Conservation (phyloP, 2,797 vertebrate genomes). For the Acipenser ruthenus region DNA sequence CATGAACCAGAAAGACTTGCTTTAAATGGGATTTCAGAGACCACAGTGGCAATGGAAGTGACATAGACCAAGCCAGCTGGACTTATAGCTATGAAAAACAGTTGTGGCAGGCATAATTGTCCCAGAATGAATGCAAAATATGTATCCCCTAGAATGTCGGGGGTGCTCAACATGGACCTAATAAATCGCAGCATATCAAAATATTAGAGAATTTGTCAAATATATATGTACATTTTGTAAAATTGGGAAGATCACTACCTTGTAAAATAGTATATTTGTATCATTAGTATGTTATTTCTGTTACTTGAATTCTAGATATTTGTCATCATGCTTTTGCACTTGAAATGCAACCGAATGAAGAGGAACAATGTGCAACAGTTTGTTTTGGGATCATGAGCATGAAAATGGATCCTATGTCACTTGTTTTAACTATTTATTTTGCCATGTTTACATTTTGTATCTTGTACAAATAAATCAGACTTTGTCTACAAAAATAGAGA, state of each 20-base stretch:
- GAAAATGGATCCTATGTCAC: slow-evolving; percentile 82
- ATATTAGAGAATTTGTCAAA: slow-evolving; percentile 57
- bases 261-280: slow-evolving; percentile 96
- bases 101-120: slow-evolving; percentile 36
- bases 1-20: slow-evolving; percentile 78
- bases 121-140: slow-evolving; percentile 51
- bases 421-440: slow-evolving; percentile 97
- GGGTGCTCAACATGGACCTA: slow-evolving; percentile 55
- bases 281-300: slow-evolving; percentile 88
- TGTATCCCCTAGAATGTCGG: slow-evolving; percentile 53
- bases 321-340: slow-evolving; percentile 92
- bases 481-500: slow-evolving; percentile 79
- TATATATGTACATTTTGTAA: slow-evolving; percentile 90
- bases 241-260: slow-evolving; percentile 90
- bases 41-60: slow-evolving; percentile 87
- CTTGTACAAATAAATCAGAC: slow-evolving; percentile 88
- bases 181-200: slow-evolving; percentile 62
- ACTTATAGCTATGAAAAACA: slow-evolving; percentile 25
- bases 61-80: slow-evolving; percentile 63
- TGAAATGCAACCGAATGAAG: slow-evolving; percentile 84
- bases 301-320: slow-evolving; percentile 90
- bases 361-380: slow-evolving; percentile 53
- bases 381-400: slow-evolving; percentile 79
- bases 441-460: slow-evolving; percentile 96
- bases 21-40: slow-evolving; percentile 81